Evolutionary conservation across 2,797 vertebrate species (phyloP), one percentile per base, ranked within the genome.

Genomic region (Chaetophractus vellerosus): DNA sequence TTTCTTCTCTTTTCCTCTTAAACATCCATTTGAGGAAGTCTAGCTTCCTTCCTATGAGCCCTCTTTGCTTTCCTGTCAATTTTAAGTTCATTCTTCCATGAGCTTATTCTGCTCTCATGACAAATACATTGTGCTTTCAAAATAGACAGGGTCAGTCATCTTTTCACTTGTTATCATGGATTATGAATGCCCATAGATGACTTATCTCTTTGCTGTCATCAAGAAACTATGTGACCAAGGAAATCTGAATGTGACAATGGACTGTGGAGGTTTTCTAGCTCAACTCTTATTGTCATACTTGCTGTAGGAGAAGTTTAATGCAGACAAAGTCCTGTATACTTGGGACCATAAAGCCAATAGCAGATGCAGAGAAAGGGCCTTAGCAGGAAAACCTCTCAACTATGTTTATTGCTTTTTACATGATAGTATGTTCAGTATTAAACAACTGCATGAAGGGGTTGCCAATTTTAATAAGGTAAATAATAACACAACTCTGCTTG

Each of bases 61-160:
- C 63, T 1, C 21, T 83, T 95, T 78, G 9, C 12, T 88, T 21
- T 69, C 4, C 26, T 48, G n/a, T 64, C 38, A 64, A 64, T 41
- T 92, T 96, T 64, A 71, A 88, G 24, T 87, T 79, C 36, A 66
- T 88, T 93, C 82, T 85, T 50, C 41, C 38, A 38, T 31, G 48
- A 92, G 28, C 15, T 55, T 84, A 31, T 8, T 68, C 41, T 80
- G 0, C 23, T 91, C 23, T 48, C 19, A 79, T 11, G 23, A 83
- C 3, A 76, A 50, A 24, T 91, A 31, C n/a, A 80, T 19, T 85
- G 21, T 78, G 4, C 21, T 85, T 83, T 85, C 59, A 80, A 75
- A 86, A 85, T 41, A 71, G 52, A 71, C n/a, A 86, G 57, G 16
- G 23, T 38, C 24, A 90, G 19, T 16, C 41, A 71, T 24, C 61